Evolutionary conservation across 2,888 invertebrate species (phyloP).

Genomic region (Chrysolina oricalcia): DNA sequence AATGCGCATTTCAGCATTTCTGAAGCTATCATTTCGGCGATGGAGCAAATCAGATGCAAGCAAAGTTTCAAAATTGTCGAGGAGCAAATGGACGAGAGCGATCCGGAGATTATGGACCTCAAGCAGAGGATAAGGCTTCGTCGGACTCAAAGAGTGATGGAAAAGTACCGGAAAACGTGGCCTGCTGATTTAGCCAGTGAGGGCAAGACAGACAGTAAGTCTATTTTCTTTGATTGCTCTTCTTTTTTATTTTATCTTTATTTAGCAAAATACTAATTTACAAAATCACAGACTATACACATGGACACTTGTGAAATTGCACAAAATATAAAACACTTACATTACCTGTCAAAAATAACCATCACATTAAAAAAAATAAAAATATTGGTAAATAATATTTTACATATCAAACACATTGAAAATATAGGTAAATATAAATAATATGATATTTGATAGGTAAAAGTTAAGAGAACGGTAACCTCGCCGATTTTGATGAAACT

Average conservation of each 20-base stretch:
- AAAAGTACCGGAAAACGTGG: slow-evolving; percentile 67
- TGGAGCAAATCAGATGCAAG: slow-evolving; percentile 82
- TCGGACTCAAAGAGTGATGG: slow-evolving; percentile 73
- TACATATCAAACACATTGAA: too few species aligned
- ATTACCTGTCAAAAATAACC: too few species aligned
- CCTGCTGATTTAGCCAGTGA: slow-evolving; percentile 69
- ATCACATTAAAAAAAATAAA: too few species aligned
- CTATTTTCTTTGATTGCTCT: not conserved
- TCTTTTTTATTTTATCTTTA: not conserved
- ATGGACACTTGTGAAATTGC: too few species aligned
- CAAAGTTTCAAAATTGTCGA: slow-evolving; percentile 72
- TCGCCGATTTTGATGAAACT: too few species aligned
- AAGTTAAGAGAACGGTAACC: too few species aligned
- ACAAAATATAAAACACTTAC: too few species aligned
- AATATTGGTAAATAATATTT: too few species aligned
- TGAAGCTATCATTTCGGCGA: slow-evolving; percentile 88
- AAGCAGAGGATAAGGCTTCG: slow-evolving; percentile 78
- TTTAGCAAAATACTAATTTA: not conserved
- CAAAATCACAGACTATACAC: too few species aligned
- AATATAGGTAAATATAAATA: too few species aligned
- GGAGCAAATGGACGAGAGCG: slow-evolving; percentile 76
- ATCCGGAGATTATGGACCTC: slow-evolving; percentile 79
- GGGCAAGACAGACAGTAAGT: slow-evolving; percentile 73
- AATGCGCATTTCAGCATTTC: slow-evolving; percentile 91
- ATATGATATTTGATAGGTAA: too few species aligned